These are phyloP conservation scores for Liparis tanakae DNA, from an alignment of 2,797 vertebrate genomes.

Conservation along the genomic window DNA sequence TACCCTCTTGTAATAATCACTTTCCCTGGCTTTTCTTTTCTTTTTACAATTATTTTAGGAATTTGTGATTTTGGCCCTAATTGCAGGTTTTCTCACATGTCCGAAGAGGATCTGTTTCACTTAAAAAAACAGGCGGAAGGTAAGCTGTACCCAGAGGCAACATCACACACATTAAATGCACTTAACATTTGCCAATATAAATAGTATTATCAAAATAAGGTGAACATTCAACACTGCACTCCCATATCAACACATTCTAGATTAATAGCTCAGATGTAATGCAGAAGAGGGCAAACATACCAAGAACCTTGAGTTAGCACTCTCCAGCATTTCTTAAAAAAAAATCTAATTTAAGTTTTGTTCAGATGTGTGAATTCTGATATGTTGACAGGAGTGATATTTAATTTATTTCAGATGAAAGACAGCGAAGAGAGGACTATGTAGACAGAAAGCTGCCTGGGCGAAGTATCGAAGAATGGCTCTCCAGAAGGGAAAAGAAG, in stretches of 20 bases:
- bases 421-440: slow-evolving; percentile 76
- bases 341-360: neutral
- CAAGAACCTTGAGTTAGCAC: neutral
- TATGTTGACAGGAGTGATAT: slow-evolving; percentile 13
- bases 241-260: neutral
- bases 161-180: neutral
- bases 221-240: neutral
- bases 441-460: slow-evolving; percentile 61
- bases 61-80: slow-evolving; percentile 93
- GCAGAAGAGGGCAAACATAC: neutral
- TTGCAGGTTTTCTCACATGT: slow-evolving; percentile 97
- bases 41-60: slow-evolving; percentile 76
- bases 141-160: slow-evolving; percentile 61
- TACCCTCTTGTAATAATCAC: neutral
- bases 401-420: slow-evolving; percentile 84
- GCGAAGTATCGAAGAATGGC: slow-evolving; percentile 89
- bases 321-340: neutral
- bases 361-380: neutral
- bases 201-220: neutral
- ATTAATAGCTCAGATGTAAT: neutral
- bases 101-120: slow-evolving; percentile 86
- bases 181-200: neutral
- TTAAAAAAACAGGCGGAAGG: slow-evolving; percentile 89
- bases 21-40: neutral
- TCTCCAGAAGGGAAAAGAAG: slow-evolving; percentile 88